Evolutionary conservation across 1,140 invertebrate genomes (phyloP), one percentile per base, ranked within the genome.

Genomic region (Calosoma granatense): DNA sequence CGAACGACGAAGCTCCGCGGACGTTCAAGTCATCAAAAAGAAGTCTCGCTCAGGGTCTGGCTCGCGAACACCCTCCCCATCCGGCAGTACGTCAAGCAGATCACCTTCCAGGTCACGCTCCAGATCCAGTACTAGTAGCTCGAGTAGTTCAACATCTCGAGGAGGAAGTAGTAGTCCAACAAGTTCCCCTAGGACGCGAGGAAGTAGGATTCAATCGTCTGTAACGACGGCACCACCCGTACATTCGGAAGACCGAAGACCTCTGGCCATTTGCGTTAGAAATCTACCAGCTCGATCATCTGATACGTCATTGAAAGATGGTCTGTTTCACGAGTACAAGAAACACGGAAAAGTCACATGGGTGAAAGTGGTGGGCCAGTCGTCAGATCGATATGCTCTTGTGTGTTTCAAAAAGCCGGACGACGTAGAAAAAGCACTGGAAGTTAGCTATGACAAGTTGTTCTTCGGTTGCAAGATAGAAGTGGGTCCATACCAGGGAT

Each of bases 281-380:
- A 94, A 95, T 72, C 75, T 97, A 61, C 93, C 93, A 56, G 80
- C 86, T 47, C 78, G 93, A 63, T 96, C 93, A 59, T 85, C 83
- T 74, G 91, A 94, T 75, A 94, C 92, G 59, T 96, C 92, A 59
- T 78, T 98, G 58, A 94, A 97, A 76, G 95, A 98, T 76, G 94
- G 94, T 58, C 81, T 98, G 58, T 98, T 94, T 77, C 94, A 98
- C 76, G 94, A 97, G 74, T 98, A 97, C 78, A 97, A 97, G 76
- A 97, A 97, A 67, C 92, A 97, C 75, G 94, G 94, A 21, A 97
- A 97, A 78, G 92, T 98, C 63, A 91, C 90, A 61, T 92, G 90
- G 81, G 94, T 98, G 21, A 94, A 90, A 69, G 65, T 96, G 17
- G 83, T 89, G 19, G 91, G 90, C 0, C 80, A 87, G 63, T 89